A percentile compares a stretch with the other conserved stretches of the same genome.
These are phyloP conservation scores for Nomada fabriciana DNA, from an alignment of 2,888 invertebrate genomes.

Conservation along the genomic window DNA sequence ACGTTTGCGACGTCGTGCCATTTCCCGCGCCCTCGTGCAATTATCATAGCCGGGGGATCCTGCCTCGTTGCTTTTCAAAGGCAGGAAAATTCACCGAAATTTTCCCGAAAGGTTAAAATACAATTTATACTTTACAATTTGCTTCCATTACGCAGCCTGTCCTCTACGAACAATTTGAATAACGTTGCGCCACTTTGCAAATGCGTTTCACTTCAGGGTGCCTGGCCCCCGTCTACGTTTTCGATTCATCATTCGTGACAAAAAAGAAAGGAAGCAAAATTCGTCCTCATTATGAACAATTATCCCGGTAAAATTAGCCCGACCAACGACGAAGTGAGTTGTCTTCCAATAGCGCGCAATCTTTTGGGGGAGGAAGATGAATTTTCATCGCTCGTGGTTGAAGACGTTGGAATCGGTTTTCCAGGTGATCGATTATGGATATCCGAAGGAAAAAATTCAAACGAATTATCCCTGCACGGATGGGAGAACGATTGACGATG, in stretches of 20 bases:
- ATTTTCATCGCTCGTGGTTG: neutral
- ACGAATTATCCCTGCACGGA: neutral
- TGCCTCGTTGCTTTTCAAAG: neutral
- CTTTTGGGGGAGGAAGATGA: neutral
- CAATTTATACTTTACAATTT: slow-evolving; percentile 8
- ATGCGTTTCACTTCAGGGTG: slow-evolving; percentile 37
- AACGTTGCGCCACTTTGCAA: slow-evolving; percentile 13
- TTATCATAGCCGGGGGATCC: slow-evolving; percentile 11
- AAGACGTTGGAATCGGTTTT: neutral
- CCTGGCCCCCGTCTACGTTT: neutral
- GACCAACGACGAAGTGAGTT: slow-evolving; percentile 24
- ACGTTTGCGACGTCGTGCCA: slow-evolving; percentile 66
- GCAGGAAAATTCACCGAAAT: neutral
- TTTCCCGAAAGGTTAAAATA: slow-evolving; percentile 29
- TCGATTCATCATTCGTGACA: neutral
- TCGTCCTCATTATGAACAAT: slow-evolving; percentile 28
- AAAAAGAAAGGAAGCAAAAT: slow-evolving; percentile 15
- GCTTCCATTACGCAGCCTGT: neutral
- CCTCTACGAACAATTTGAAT: slow-evolving; percentile 40
- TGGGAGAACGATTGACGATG: neutral
- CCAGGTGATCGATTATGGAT: slow-evolving; percentile 37
- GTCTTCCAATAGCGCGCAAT: neutral
- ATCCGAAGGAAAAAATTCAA: neutral
- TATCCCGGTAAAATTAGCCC: slow-evolving; percentile 23
- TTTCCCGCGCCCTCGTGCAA: slow-evolving; percentile 22